These are phyloP conservation scores for Bryconaethiops microstoma DNA, from an alignment of 2,797 vertebrate genomes.

Conservation along the genomic window DNA sequence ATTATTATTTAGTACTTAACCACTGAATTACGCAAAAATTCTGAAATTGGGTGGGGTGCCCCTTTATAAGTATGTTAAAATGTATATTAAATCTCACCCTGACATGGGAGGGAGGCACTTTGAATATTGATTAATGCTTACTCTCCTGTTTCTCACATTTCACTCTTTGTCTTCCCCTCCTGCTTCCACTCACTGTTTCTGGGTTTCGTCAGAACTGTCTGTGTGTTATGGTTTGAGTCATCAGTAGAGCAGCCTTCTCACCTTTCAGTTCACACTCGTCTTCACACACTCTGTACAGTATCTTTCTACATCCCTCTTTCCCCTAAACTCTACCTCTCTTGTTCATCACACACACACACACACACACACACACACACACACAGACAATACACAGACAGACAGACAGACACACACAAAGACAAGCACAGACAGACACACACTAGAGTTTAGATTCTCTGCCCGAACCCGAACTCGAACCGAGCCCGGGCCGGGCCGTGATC, in stretches of 20 bases:
- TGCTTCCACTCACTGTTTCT: neutral
- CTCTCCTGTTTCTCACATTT: neutral
- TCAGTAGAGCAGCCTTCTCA: neutral
- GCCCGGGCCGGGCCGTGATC: too few relatives aligned
- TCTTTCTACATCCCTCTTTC: neutral
- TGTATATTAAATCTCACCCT: neutral
- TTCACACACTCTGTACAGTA: neutral
- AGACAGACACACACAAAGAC: neutral
- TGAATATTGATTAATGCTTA: neutral
- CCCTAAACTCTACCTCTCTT: neutral
- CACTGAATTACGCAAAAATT: too few relatives aligned
- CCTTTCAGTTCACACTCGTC: neutral
- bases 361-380: constrained; percentile 13
- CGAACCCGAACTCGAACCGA: too few relatives aligned
- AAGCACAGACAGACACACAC: constrained; percentile 14
- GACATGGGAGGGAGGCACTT: neutral
- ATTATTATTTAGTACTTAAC: too few relatives aligned
- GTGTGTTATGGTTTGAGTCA: neutral
- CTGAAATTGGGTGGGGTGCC: too few relatives aligned
- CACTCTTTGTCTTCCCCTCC: neutral
- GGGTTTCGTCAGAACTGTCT: neutral
- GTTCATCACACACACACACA: neutral
- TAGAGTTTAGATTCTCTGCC: too few relatives aligned
- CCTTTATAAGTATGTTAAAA: too few relatives aligned
- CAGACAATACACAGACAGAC: neutral